Evolutionary conservation across 2,888 invertebrate species (phyloP), one percentile per base, ranked within the genome.

Genomic region (Escarpia spicata): DNA sequence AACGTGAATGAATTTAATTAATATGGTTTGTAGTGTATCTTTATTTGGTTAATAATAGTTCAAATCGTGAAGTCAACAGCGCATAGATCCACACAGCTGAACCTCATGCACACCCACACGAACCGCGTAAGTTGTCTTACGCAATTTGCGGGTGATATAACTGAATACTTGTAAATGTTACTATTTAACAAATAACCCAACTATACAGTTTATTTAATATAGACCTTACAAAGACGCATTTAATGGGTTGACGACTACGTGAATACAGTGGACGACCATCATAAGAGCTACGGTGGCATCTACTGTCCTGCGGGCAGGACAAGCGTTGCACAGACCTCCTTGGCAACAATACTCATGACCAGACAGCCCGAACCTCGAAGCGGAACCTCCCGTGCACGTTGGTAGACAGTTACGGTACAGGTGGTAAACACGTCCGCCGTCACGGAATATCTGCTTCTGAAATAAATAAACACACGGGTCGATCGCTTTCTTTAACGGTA

Each of bases 341-440:
- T n/a, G 75, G n/a, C 75, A 75, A n/a, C 75, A 75, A 26, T 75
- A 75, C 75, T 26, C 75, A 26, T 75, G 75, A 6, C 75, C 75
- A 75, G 75, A 75, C 75, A 75, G n/a, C 3, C 75, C 75, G 75
- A 75, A 75, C 75, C 75, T 75, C 75, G 75, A 19, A 26, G 75
- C 19, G 75, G 75, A 15, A 75, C 75, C 75, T n/a, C 19, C 75
- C n/a, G 75, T 75, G 75, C 75, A 75, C 3, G 75, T 75, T n/a
- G 75, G 75, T 19, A 75, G 26, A 26, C 75, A 75, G 75, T 75
- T 75, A 75, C 75, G 75, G 26, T 75, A 26, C 75, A 75, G 75
- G 75, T 75, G n/a, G 75, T 75, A 75, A 75, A 75, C n/a, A 75
- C 75, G 75, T 75, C 75, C 75, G 26, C 75, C 75, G 26, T 75